Evolutionary conservation across 1,140 invertebrate genomes (phyloP), one percentile per base, ranked within the genome.

Genomic region (Bombus consobrinus): DNA sequence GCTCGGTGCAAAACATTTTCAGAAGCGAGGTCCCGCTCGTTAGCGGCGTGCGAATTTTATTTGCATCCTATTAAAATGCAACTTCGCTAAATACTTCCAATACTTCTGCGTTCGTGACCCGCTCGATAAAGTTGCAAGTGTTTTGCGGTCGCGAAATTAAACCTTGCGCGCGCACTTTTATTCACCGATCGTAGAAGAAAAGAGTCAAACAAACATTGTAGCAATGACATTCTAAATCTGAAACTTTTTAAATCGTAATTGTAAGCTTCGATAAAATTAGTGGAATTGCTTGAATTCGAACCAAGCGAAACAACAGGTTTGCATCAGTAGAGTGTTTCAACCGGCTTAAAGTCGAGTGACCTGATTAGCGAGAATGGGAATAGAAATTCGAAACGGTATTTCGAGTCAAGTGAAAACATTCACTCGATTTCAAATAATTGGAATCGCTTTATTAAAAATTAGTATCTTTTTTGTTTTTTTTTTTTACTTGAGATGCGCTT

Each of bases 31-130:
- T 9, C n/a, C 4, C 37, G 80, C 80, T 78, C 82, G 75, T 84
- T 84, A 78, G 82, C 5, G 75, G 22, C 13, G 13, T 15, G 22
- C 25, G 34, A 43, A 69, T 78, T 84, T 84, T 78, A 76, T 84
- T 84, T 84, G 82, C 82, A 84, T 84, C 74, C 82, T 78, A 78
- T 84, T 84, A 84, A 84, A 84, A 84, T 57, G 43, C 75, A 84
- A 78, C 82, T 43, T 78, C 15, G 64, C 47, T 84, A 84, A 84
- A 84, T 79, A 78, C 75, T 71, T 84, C 37, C 73, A 59, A 84
- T 84, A 78, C 41, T 76, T 53, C 5, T 12, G 34, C 75, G 66
- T 71, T 66, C 39, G 32, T 41, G 57, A 71, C 18, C 25, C 73
- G 74, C 43, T 69, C 82, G 64, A 78, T 71, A 41, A 83, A 78